Conservation (phyloP, 1,140 invertebrate species). For the Macrocentrus cingulum region DNA sequence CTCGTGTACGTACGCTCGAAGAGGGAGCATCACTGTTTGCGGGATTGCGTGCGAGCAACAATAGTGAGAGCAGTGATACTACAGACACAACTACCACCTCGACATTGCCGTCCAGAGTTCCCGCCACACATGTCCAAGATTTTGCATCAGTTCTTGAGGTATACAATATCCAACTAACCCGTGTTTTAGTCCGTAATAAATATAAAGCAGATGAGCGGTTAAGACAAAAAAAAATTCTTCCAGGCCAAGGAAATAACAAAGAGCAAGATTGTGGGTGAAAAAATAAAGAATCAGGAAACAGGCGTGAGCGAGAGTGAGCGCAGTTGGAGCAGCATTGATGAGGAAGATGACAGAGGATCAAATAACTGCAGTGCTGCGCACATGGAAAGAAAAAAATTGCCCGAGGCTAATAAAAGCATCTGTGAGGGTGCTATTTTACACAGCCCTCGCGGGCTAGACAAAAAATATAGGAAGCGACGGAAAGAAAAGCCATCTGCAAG, state of each 20-base stretch:
- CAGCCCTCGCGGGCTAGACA: background rate
- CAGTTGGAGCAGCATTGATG: slow-evolving; percentile 48
- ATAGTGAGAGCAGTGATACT: slow-evolving; percentile 51
- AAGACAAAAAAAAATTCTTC: too few species aligned
- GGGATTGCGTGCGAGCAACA: slow-evolving; percentile 36
- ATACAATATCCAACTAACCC: background rate
- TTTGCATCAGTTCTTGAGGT: background rate
- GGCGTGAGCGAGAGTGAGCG: slow-evolving; percentile 40
- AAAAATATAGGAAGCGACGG: slow-evolving; percentile 19
- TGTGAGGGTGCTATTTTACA: slow-evolving; percentile 2
- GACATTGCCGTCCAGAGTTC: slow-evolving; percentile 37
- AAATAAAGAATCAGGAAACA: too few species aligned
- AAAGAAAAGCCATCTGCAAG: slow-evolving; percentile 9
- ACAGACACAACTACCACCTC: slow-evolving; percentile 45
- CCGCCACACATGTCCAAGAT: slow-evolving; percentile 27
- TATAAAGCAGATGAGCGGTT: too few species aligned
- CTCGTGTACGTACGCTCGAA: slow-evolving; percentile 40
- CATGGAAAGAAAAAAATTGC: background rate
- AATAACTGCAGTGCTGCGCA: slow-evolving; percentile 2
- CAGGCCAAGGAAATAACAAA: too few species aligned
- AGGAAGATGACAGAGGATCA: slow-evolving; percentile 29
- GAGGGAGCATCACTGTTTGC: slow-evolving; percentile 35
- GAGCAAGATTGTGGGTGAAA: too few species aligned
- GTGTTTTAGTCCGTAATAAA: too few species aligned
- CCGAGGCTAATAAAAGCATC: background rate